A percentile compares a stretch with the other conserved stretches of the same genome.
Evolutionary conservation across 2,797 vertebrate genomes (phyloP).

Genomic region (Amphiprion clarkii): DNA sequence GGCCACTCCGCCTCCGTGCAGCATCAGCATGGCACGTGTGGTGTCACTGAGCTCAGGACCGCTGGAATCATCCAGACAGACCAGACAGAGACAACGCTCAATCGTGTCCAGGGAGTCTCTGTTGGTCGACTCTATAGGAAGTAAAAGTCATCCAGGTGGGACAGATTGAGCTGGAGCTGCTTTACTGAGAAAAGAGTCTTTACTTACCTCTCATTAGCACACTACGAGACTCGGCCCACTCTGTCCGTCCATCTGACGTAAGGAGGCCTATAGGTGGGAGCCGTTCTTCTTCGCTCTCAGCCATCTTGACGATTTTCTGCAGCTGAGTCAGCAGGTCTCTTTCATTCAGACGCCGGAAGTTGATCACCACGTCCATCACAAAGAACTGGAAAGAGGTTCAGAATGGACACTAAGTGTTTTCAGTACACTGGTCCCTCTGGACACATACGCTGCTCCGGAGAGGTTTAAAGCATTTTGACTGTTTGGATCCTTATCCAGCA

Average conservation of each 20-base stretch:
- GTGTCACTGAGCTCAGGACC: constrained; percentile 85
- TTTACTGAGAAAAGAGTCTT: neutral
- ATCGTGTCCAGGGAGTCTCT: constrained; percentile 97
- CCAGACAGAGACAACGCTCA: constrained; percentile 93
- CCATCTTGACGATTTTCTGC: constrained; percentile 94
- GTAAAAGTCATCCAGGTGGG: neutral
- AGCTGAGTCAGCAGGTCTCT: constrained; percentile 96
- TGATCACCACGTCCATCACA: constrained; percentile 97
- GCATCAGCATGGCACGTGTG: constrained; percentile 88
- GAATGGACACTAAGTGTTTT: constrained; percentile 26
- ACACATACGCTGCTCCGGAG: neutral
- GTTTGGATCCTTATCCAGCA: no score
- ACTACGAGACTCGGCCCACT: constrained; percentile 93
- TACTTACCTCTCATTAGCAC: constrained; percentile 92
- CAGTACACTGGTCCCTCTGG: neutral
- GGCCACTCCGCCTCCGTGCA: constrained; percentile 91
- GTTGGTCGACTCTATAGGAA: constrained; percentile 93
- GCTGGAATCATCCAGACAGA: constrained; percentile 90
- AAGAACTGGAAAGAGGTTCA: constrained; percentile 90
- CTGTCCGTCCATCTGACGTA: constrained; percentile 92
- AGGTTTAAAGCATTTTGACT: no score
- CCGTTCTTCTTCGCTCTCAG: constrained; percentile 89
- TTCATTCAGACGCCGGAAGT: constrained; percentile 95
- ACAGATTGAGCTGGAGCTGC: neutral
- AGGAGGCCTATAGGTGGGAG: constrained; percentile 93